Percentiles rank a stretch among this genome's conserved stretches.
Evolutionary conservation across 2,888 invertebrate genomes (phyloP).

Genomic region (Epinotia nisella): DNA sequence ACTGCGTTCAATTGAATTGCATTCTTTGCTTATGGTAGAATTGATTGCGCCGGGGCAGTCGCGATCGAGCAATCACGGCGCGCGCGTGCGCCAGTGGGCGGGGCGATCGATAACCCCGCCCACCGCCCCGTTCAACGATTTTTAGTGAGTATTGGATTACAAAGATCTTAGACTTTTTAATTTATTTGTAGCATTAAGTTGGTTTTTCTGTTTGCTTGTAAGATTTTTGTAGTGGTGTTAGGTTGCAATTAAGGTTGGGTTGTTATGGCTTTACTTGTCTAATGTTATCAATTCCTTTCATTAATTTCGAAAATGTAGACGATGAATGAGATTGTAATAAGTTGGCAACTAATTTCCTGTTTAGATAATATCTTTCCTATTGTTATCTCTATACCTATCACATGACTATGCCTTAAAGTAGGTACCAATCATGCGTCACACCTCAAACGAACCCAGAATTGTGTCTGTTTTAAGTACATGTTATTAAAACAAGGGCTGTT

Average conservation of each 20-base stretch:
- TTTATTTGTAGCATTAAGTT: slow-evolving; percentile 14
- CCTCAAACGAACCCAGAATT: neutral
- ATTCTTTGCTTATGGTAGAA: slow-evolving; percentile 61
- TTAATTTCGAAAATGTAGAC: neutral
- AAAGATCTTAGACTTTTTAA: slow-evolving; percentile 60
- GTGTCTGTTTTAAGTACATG: neutral
- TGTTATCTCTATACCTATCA: no score
- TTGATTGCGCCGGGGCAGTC: slow-evolving; percentile 66
- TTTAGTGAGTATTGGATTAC: slow-evolving; percentile 71
- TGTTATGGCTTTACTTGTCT: neutral
- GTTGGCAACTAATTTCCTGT: neutral
- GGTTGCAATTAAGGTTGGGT: slow-evolving; percentile 23
- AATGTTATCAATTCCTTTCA: neutral
- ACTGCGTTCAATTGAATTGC: slow-evolving; percentile 73
- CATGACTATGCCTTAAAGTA: neutral
- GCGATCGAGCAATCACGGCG: slow-evolving; percentile 65
- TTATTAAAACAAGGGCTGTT: neutral
- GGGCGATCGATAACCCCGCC: slow-evolving; percentile 58
- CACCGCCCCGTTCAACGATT: slow-evolving; percentile 68
- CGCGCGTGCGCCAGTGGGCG: slow-evolving; percentile 62
- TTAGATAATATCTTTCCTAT: neutral
- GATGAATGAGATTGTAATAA: neutral
- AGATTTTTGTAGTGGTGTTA: slow-evolving; percentile 10
- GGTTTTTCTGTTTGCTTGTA: slow-evolving; percentile 22
- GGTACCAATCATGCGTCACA: no score